Percentiles rank a stretch among this genome's conserved stretches.
These are phyloP conservation scores for Alitta virens DNA, from an alignment of 2,888 invertebrate genomes.

Conservation along the genomic window DNA sequence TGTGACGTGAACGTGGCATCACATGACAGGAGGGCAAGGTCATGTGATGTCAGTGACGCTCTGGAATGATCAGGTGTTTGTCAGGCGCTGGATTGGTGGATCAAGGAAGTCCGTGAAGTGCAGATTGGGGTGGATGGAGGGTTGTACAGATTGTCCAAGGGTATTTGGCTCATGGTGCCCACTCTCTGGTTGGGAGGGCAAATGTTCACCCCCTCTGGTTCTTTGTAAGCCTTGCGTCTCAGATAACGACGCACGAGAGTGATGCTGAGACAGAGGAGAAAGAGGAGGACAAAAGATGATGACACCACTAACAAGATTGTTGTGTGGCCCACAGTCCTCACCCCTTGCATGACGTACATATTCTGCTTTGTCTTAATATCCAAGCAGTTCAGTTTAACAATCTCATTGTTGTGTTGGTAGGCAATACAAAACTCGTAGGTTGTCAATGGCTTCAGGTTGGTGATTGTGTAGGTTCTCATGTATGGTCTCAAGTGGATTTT, in stretches of 20 bases:
- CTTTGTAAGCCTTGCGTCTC: conserved; percentile 52
- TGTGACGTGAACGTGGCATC: too few species aligned
- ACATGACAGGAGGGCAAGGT: too few species aligned
- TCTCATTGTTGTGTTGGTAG: conserved; percentile 34
- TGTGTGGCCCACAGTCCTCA: conserved; percentile 17
- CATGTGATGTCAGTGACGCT: neutral
- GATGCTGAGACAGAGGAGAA: conserved; percentile 52
- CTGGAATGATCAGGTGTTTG: conserved; percentile 10
- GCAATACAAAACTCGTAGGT: conserved; percentile 58
- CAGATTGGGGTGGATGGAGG: conserved; percentile 49
- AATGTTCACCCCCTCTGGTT: conserved; percentile 32
- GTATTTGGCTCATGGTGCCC: conserved; percentile 52
- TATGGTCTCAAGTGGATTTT: conserved; percentile 38
- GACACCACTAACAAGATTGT: conserved; percentile 34
- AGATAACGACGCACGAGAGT: conserved; percentile 46
- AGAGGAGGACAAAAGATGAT: conserved; percentile 35
- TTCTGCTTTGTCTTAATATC: conserved; percentile 20
- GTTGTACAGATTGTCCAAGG: conserved; percentile 56
- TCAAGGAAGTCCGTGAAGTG: conserved; percentile 48
- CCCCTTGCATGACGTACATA: conserved; percentile 17
- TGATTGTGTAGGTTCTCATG: conserved; percentile 55
- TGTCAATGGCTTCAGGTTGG: conserved; percentile 53
- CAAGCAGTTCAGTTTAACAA: conserved; percentile 49
- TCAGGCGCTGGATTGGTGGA: conserved; percentile 23
- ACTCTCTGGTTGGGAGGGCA: conserved; percentile 35